A percentile compares a stretch with the other conserved stretches of the same genome.
Evolutionary conservation across 64 coral and sea anemone species (phyloP).

Genomic region (Dendrophyllia cribrosa): DNA sequence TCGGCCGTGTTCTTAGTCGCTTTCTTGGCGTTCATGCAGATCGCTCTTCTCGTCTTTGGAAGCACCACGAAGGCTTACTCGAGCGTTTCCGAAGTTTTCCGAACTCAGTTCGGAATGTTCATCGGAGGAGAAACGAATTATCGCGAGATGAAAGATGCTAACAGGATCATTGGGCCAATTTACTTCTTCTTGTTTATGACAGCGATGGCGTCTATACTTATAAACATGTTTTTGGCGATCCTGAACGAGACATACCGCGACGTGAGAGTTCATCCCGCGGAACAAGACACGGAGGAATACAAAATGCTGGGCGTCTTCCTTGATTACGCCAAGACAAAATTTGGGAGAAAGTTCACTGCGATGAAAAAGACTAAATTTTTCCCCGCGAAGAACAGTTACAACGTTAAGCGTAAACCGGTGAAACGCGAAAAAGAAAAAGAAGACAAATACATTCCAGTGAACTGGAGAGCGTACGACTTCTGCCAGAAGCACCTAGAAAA

Average conservation of each 20-base stretch:
- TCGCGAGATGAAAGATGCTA: slow-evolving; percentile 62
- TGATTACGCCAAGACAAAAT: slow-evolving; percentile 69
- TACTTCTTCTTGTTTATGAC: slow-evolving; percentile 89
- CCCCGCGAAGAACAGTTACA: slow-evolving; percentile 72
- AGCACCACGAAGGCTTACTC: slow-evolving; percentile 70
- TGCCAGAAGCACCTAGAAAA: background rate
- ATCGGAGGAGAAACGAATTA: slow-evolving; percentile 81
- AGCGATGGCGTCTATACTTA: slow-evolving; percentile 84
- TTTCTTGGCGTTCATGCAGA: slow-evolving; percentile 85
- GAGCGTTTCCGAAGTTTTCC: slow-evolving; percentile 70
- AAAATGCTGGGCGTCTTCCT: slow-evolving; percentile 83
- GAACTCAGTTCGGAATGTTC: slow-evolving; percentile 89
- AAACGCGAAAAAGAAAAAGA: background rate
- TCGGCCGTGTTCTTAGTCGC: slow-evolving; percentile 84
- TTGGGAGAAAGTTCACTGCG: slow-evolving; percentile 40
- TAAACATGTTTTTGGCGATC: slow-evolving; percentile 97
- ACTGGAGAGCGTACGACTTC: slow-evolving; percentile 4
- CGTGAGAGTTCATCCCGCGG: slow-evolving; percentile 67
- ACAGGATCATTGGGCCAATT: slow-evolving; percentile 72
- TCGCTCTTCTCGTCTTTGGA: slow-evolving; percentile 87
- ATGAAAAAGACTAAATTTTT: slow-evolving; percentile 66
- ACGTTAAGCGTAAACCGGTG: slow-evolving; percentile 28
- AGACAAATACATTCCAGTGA: slow-evolving; percentile 59
- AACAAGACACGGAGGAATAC: slow-evolving; percentile 68
- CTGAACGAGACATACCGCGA: slow-evolving; percentile 87